Percentiles rank a stretch among this genome's conserved stretches.
These are phyloP conservation scores for Goniozus legneri DNA, from an alignment of 1,140 invertebrate species.

Conservation along the genomic window DNA sequence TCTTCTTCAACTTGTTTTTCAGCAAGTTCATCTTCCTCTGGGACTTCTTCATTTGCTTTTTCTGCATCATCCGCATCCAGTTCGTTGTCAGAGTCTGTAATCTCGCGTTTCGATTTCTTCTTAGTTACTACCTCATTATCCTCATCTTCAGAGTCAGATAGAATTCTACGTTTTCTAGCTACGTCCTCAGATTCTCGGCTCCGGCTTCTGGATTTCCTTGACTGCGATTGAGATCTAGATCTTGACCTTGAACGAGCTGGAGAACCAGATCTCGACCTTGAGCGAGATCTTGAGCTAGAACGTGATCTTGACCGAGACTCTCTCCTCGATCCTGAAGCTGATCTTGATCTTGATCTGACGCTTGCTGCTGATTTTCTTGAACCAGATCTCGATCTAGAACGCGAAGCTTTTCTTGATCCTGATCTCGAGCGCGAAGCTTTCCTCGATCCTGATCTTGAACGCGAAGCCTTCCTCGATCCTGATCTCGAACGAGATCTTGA, in stretches of 20 bases:
- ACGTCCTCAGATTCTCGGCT: slow-evolving; percentile 37
- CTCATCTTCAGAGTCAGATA: slow-evolving; percentile 61
- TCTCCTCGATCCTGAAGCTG: slow-evolving; percentile 43
- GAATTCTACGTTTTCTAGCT: slow-evolving; percentile 45
- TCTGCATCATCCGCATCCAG: slow-evolving; percentile 34
- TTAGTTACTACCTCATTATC: slow-evolving; percentile 37
- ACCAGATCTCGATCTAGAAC: slow-evolving; percentile 27
- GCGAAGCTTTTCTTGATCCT: slow-evolving; percentile 26
- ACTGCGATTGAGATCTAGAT: slow-evolving; percentile 40
- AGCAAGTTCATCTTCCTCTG: slow-evolving; percentile 31
- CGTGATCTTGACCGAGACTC: slow-evolving; percentile 16
- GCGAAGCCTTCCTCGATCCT: slow-evolving; percentile 29
- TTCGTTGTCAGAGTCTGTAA: slow-evolving; percentile 44
- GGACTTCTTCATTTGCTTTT: slow-evolving; percentile 25
- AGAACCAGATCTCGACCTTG: slow-evolving; percentile 24
- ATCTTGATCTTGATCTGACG: slow-evolving; percentile 34
- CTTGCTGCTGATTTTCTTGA: background rate
- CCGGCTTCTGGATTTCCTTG: slow-evolving; percentile 35
- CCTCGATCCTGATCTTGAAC: slow-evolving; percentile 35
- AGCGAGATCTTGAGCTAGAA: slow-evolving; percentile 21
- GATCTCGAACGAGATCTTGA: slow-evolving; percentile 37
- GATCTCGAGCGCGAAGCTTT: slow-evolving; percentile 37
- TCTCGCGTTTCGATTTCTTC: slow-evolving; percentile 41
- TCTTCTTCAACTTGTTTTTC: slow-evolving; percentile 42
- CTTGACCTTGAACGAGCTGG: slow-evolving; percentile 32